These are phyloP conservation scores for Hemichromis elongatus DNA, from an alignment of 2,113 vertebrate genomes.

Conservation along the genomic window DNA sequence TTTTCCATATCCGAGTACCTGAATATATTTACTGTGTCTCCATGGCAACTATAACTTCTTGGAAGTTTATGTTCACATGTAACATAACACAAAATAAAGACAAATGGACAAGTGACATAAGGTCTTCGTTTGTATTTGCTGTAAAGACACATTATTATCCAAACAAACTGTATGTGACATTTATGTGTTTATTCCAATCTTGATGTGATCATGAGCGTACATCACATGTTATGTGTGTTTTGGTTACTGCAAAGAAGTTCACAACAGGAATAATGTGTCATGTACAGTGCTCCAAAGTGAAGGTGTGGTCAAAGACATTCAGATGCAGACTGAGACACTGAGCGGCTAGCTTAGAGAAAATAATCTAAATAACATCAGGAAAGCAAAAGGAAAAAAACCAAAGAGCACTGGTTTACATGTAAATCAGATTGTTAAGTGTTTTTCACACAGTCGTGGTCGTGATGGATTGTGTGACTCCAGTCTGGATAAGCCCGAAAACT, in stretches of 20 bases:
- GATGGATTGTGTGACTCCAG: not conserved
- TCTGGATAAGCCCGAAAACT: not conserved
- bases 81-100: conserved; percentile 71
- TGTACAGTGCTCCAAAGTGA: not conserved
- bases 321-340: not conserved
- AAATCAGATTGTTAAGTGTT: not conserved
- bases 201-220: not conserved
- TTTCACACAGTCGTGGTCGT: not conserved
- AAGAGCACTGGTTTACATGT: not conserved
- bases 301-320: not conserved
- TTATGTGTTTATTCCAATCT: not conserved
- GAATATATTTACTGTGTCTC: conserved; percentile 55
- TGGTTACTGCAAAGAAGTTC: not conserved
- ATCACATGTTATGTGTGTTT: not conserved
- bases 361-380: not conserved
- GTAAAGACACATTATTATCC: not conserved
- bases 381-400: fast-evolving
- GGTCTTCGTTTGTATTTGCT: not conserved
- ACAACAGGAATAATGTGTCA: not conserved
- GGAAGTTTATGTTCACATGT: conserved; percentile 61
- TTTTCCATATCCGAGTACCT: conserved; percentile 32
- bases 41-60: conserved; percentile 61
- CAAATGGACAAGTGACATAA: conserved; percentile 21
- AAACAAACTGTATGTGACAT: not conserved
- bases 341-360: not conserved